Percentiles rank a stretch among this genome's conserved stretches.
Evolutionary conservation across 2,888 invertebrate species (phyloP).

Genomic region (Scelioninae gen. 1): DNA sequence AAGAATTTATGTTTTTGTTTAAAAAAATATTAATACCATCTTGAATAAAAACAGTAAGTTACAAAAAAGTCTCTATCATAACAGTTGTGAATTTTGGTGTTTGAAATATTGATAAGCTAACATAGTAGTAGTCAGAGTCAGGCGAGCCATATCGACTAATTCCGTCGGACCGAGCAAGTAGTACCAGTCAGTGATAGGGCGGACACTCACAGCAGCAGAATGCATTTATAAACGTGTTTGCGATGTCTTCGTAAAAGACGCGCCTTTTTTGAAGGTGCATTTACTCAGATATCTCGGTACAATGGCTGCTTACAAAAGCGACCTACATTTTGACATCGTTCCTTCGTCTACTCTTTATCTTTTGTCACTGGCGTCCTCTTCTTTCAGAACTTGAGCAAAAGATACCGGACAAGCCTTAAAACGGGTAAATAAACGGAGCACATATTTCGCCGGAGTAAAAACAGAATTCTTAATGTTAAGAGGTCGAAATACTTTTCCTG

Average conservation of each 20-base stretch:
- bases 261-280: slow-evolving; percentile 65
- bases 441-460: slow-evolving; percentile 11
- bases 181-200: slow-evolving; percentile 64
- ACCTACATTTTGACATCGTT: slow-evolving; percentile 72
- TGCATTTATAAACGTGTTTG: slow-evolving; percentile 66
- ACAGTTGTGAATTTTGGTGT: slow-evolving; percentile 9
- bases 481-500: neutral
- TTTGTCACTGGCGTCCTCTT: slow-evolving; percentile 13
- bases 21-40: neutral
- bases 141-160: slow-evolving; percentile 59
- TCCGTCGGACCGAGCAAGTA: slow-evolving; percentile 53
- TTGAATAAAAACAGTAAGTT: neutral
- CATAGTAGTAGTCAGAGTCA: slow-evolving; percentile 23
- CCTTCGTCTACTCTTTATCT: slow-evolving; percentile 30
- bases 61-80: neutral
- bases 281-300: slow-evolving; percentile 60
- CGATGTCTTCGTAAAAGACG: slow-evolving; percentile 58
- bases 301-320: slow-evolving; percentile 65
- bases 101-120: slow-evolving; percentile 34
- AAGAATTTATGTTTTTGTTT: no score
- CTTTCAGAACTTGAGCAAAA: slow-evolving; percentile 34
- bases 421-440: slow-evolving; percentile 49
- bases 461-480: slow-evolving; percentile 26
- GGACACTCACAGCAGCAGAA: slow-evolving; percentile 49
- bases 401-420: slow-evolving; percentile 25